Base-by-base conservation (phyloP, 2,888 invertebrate species). In the Drosophila robusta region DNA sequence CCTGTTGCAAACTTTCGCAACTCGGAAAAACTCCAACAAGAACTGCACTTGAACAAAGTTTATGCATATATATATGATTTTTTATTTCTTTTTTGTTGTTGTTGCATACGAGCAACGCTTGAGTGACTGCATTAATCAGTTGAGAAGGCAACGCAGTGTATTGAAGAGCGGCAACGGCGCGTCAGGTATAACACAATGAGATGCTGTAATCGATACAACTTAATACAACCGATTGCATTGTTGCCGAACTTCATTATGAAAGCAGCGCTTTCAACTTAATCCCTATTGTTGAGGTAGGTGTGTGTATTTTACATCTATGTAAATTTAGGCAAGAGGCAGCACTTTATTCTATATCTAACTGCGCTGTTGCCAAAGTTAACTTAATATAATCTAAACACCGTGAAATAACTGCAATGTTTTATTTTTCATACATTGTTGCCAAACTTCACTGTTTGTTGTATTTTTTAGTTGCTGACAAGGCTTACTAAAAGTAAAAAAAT, bases 41-140 rank as follows among this genome's bases (percentile, higher is more conserved):
- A 87, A 85, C 80, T 69, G 70, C 80, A 88, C 87, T 86, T 64
- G 80, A 82, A 60, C 54, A 55, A 51, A 58, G 67, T 66, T 58
- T 50, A 73, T 34, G 34, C 34, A 34, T 54, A 47, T 34, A n/a
- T 29, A 29, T 34, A 60, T 47, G 50, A 50, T 58, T 62, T 66
- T 22, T 46, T 22, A 14, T 47, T 42, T 2, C 18, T 4, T 16
- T 16, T 29, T 4, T 22, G 36, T 51, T 69, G 26, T 57, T 61
- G 44, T 50, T 74, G 60, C 69, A 78, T 70, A 62, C 44, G 61
- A 49, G 57, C 50, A 66, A 68, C 66, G 81, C 81, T 75, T 73
- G 78, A 67, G 42, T 87, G 72, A 68, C 29, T 74, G 68, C 70
- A 63, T 71, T 82, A 79, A 86, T 62, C 86, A 71, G 54, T 57